A percentile compares a stretch with the other conserved stretches of the same genome.
Conservation (phyloP, 2,113 vertebrate genomes). For the Myxocyprinus asiaticus region DNA sequence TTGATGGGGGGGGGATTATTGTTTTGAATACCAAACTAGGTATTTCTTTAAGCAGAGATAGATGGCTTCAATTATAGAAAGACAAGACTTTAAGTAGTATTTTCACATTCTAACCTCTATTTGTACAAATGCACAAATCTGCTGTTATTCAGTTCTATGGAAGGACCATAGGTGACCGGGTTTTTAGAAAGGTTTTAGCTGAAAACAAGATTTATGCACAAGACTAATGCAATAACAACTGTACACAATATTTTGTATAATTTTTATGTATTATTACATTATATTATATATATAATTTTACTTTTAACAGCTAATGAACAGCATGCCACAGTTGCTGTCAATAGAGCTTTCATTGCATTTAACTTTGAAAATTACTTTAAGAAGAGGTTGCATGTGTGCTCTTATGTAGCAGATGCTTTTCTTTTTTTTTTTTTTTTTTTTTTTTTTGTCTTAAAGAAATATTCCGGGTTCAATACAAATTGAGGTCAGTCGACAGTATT, state of each 20-base stretch:
- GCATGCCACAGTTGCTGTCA: too few relatives aligned
- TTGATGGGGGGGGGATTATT: conserved; percentile 78
- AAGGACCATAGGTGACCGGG: background rate
- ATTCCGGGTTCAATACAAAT: too few relatives aligned
- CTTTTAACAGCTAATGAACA: too few relatives aligned
- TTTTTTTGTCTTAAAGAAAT: too few relatives aligned
- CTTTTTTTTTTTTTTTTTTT: background rate
- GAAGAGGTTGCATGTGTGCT: background rate
- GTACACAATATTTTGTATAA: too few relatives aligned
- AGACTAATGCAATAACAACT: too few relatives aligned
- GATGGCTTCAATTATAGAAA: conserved; percentile 82
- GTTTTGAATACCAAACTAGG: conserved; percentile 88
- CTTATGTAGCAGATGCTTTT: background rate
- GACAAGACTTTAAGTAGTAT: conserved; percentile 71
- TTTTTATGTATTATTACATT: too few relatives aligned
- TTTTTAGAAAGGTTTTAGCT: too few relatives aligned
- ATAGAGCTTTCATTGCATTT: background rate
- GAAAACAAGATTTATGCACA: too few relatives aligned
- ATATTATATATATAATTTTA: too few relatives aligned
- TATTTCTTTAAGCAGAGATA: conserved; percentile 78
- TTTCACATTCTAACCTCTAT: background rate
- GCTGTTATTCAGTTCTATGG: background rate
- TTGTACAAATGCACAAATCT: background rate
- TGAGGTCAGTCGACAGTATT: too few relatives aligned
- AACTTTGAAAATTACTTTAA: background rate